Conservation (phyloP, 2,113 vertebrate species). For the Toxotes jaculatrix region DNA sequence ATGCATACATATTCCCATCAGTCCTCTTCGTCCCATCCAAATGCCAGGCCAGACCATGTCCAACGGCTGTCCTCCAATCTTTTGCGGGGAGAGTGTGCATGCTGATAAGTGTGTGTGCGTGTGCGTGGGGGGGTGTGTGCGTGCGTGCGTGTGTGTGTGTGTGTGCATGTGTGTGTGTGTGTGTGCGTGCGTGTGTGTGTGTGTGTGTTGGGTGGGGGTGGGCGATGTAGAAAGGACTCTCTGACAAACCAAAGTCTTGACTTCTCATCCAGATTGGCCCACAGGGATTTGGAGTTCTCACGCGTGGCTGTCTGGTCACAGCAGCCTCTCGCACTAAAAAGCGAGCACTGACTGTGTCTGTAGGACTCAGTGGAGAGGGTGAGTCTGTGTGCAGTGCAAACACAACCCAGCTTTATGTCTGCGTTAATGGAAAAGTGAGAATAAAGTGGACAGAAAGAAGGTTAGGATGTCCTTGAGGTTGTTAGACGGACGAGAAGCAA, state of each 20-base stretch:
- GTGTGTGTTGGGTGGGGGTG: background rate
- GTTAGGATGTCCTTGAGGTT: conserved; percentile 69
- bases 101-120: conserved; percentile 25
- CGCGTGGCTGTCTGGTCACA: conserved; percentile 42
- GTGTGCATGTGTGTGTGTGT: conserved; percentile 20
- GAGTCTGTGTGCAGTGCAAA: conserved; percentile 43
- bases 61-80: conserved; percentile 85
- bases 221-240: conserved; percentile 83
- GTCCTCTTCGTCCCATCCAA: conserved; percentile 72
- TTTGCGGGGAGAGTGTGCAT: conserved; percentile 81
- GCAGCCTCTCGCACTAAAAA: conserved; percentile 34
- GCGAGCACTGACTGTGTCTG: conserved; percentile 23
- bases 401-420: conserved; percentile 20
- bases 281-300: conserved; percentile 54
- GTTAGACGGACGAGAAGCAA: conserved; percentile 50
- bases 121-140: background rate
- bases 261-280: conserved; percentile 64
- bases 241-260: conserved; percentile 54
- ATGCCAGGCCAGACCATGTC: conserved; percentile 87
- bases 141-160: conserved; percentile 58
- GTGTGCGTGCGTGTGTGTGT: conserved; percentile 12
- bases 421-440: conserved; percentile 41
- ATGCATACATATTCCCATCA: conserved; percentile 60
- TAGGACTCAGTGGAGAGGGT: conserved; percentile 27
- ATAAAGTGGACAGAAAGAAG: conserved; percentile 27